Evolutionary conservation across 2,888 invertebrate genomes (phyloP).

Genomic region (Epinotia bilunana): DNA sequence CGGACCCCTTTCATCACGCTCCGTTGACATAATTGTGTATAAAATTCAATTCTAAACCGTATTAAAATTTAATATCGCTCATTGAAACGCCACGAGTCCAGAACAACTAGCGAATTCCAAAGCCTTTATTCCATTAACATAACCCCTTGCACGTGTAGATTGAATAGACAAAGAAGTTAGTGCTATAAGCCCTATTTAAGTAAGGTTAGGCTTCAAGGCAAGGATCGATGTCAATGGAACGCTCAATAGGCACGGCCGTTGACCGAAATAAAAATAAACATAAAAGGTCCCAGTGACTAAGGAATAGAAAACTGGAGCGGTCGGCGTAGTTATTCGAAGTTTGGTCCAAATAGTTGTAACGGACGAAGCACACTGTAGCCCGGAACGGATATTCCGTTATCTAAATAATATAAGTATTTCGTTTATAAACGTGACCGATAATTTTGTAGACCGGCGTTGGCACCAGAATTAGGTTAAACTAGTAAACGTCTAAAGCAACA

Average conservation of each 20-base stretch:
- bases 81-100: slow-evolving; percentile 30
- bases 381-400: not conserved
- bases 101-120: slow-evolving; percentile 31
- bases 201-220: slow-evolving; percentile 70
- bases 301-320: slow-evolving; percentile 71
- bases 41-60: slow-evolving; percentile 8
- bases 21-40: slow-evolving; percentile 34
- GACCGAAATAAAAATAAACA: slow-evolving; percentile 79
- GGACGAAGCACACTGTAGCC: slow-evolving; percentile 4
- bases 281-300: slow-evolving; percentile 62
- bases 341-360: slow-evolving; percentile 32
- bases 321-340: slow-evolving; percentile 43
- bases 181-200: slow-evolving; percentile 50
- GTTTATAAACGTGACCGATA: slow-evolving; percentile 18
- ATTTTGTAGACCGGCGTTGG: not conserved
- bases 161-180: slow-evolving; percentile 46
- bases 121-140: slow-evolving; percentile 31
- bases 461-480: slow-evolving; percentile 22
- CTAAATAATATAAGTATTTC: not conserved
- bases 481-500: slow-evolving; percentile 5
- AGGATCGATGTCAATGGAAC: slow-evolving; percentile 77
- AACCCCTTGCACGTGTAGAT: slow-evolving; percentile 52
- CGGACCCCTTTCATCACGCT: slow-evolving; percentile 11
- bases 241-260: slow-evolving; percentile 75
- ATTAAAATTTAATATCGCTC: slow-evolving; percentile 22